A percentile compares a stretch with the other conserved stretches of the same genome.
Conservation (phyloP, 2,797 vertebrate genomes). For the Pelodytes ibericus region DNA sequence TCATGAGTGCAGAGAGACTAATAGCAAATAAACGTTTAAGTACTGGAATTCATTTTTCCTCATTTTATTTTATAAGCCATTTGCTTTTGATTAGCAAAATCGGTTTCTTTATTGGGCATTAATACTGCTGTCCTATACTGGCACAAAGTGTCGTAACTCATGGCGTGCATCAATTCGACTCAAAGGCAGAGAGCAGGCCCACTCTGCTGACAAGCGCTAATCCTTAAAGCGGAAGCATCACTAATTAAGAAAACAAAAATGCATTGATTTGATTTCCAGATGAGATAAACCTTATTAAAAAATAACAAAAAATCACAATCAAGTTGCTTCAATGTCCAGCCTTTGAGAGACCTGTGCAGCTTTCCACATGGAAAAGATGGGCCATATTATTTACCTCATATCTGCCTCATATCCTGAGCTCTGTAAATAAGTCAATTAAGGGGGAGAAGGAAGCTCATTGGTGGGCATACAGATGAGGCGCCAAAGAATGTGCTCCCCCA, state of each 20-base stretch:
- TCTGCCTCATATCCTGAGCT: too few species aligned
- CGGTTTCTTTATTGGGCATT: conserved; percentile 40
- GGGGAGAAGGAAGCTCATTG: too few species aligned
- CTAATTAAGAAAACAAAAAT: background rate
- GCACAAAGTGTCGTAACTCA: conserved; percentile 37
- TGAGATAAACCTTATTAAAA: too few species aligned
- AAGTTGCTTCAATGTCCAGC: too few species aligned
- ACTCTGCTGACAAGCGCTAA: background rate
- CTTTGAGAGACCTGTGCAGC: too few species aligned
- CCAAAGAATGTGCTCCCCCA: too few species aligned
- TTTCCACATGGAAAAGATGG: too few species aligned
- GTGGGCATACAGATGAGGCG: too few species aligned
- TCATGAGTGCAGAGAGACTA: background rate
- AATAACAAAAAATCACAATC: too few species aligned
- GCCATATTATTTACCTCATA: too few species aligned
- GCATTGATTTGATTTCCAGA: background rate
- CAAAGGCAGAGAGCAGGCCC: background rate
- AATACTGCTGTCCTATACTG: conserved; percentile 36
- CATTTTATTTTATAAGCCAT: conserved; percentile 35
- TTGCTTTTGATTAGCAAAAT: conserved; percentile 45
- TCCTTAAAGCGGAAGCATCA: background rate
- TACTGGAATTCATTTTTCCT: conserved; percentile 16
- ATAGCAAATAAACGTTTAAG: conserved; percentile 26
- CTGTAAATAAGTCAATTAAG: too few species aligned
- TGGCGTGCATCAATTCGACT: conserved; percentile 15